Percentiles rank a stretch among this genome's conserved stretches.
These are phyloP conservation scores for Meles meles DNA, from an alignment of 2,113 vertebrate genomes.

Conservation along the genomic window DNA sequence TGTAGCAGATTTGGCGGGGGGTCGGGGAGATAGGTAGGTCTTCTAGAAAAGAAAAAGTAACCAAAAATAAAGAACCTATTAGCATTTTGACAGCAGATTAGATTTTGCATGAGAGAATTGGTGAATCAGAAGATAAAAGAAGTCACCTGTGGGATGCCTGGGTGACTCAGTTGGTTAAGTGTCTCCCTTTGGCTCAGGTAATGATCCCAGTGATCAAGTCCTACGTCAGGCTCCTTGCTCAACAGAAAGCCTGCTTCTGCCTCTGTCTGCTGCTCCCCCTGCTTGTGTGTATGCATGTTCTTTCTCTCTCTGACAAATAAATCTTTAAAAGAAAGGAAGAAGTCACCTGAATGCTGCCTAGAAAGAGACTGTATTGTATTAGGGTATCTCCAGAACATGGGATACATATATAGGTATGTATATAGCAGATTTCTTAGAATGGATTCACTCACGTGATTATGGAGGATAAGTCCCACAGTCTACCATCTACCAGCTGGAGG, in stretches of 20 bases:
- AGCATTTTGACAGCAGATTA: neutral
- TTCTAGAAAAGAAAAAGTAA: neutral
- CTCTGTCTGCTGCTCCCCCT: neutral
- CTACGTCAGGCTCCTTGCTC: neutral
- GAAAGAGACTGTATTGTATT: neutral
- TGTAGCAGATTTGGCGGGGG: neutral
- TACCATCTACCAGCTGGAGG: neutral
- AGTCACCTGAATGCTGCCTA: neutral
- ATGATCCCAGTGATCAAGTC: neutral
- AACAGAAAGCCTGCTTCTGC: neutral
- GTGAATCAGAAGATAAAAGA: neutral
- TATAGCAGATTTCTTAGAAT: neutral
- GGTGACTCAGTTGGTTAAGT: neutral
- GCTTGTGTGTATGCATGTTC: neutral
- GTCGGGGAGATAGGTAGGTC: neutral
- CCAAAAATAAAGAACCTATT: neutral
- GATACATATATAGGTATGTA: neutral
- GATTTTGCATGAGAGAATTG: neutral
- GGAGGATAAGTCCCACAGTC: neutral
- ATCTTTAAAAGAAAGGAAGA: neutral
- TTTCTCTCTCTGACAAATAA: neutral
- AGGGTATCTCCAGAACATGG: neutral
- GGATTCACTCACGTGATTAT: neutral
- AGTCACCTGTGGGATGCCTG: neutral
- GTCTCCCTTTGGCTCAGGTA: neutral